Conservation (phyloP, 2,888 invertebrate genomes). For the Glaucopsyche alexis region DNA sequence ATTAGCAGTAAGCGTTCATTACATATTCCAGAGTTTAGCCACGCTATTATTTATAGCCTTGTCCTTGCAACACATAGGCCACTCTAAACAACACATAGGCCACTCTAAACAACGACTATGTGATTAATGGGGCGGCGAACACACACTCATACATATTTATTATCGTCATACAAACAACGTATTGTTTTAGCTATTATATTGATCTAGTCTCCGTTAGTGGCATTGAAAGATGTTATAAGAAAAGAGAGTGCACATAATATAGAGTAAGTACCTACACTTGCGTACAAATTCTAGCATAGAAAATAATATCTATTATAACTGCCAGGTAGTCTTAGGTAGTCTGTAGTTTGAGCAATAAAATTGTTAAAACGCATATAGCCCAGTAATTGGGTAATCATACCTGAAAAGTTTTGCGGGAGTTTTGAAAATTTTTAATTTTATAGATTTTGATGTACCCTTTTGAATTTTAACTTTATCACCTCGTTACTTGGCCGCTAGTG, state of each 20-base stretch:
- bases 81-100: constrained; percentile 26
- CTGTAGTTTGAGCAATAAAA: too few relatives aligned
- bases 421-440: too few relatives aligned
- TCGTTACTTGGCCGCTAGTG: too few relatives aligned
- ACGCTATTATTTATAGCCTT: constrained; percentile 38
- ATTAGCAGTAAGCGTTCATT: constrained; percentile 36
- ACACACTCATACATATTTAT: constrained; percentile 26
- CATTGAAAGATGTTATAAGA: not conserved
- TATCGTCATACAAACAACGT: not conserved
- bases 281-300: too few relatives aligned
- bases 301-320: too few relatives aligned
- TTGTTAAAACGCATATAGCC: too few relatives aligned
- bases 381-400: too few relatives aligned
- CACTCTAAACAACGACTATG: constrained; percentile 29
- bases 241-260: too few relatives aligned
- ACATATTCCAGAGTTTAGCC: constrained; percentile 38
- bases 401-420: too few relatives aligned
- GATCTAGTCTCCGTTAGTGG: not conserved
- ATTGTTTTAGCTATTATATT: constrained; percentile 10
- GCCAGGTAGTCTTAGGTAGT: not conserved
- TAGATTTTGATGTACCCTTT: too few relatives aligned
- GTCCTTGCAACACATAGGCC: constrained; percentile 40
- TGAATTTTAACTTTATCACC: too few relatives aligned
- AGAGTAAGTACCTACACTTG: too few relatives aligned
- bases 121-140: constrained; percentile 24